phyloP scores from a whole-genome alignment of 2,888 invertebrate species.

The Oscheius sp. region DNA sequence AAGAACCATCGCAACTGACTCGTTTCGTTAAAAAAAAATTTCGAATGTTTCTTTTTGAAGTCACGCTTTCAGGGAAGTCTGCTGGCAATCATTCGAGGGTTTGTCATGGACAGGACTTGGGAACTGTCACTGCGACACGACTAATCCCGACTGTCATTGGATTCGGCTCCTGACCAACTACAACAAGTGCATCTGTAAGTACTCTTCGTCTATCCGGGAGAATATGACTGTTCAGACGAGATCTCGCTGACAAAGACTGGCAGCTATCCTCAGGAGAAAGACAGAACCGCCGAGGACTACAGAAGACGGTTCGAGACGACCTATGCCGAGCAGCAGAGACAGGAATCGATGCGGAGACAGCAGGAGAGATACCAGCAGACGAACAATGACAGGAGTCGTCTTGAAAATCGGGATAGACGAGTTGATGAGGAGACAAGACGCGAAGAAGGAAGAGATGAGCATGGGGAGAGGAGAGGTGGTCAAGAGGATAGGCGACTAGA shows the following conservation, averaged over 20 bases:
- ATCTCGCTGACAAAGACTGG: conserved; percentile 30
- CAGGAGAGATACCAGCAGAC: not conserved
- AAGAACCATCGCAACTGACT: not conserved
- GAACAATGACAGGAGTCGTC: not conserved
- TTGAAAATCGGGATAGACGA: not conserved
- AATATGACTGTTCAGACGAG: conserved; percentile 15
- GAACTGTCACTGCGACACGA: conserved; percentile 63
- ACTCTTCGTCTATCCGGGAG: not conserved
- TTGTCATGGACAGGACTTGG: conserved; percentile 72
- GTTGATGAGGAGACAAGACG: not conserved
- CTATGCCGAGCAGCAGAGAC: conserved; percentile 3
- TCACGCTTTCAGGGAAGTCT: conserved; percentile 58
- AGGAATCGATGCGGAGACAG: not conserved
- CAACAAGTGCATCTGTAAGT: conserved; percentile 73
- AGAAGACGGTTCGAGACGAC: conserved; percentile 20
- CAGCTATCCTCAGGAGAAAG: conserved; percentile 1
- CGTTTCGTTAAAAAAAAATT: not conserved
- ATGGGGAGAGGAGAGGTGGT: not conserved
- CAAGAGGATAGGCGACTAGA: conserved; percentile 4
- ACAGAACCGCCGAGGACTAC: conserved; percentile 23
- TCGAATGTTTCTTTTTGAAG: not conserved
- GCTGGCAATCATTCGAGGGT: conserved; percentile 73
- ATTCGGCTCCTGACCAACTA: conserved; percentile 72
- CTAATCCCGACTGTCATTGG: conserved; percentile 72
- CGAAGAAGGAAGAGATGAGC: not conserved